Evolutionary conservation across 2,888 invertebrate species (phyloP), one percentile per base, ranked within the genome.

Genomic region (Agrenia bidenticulata): DNA sequence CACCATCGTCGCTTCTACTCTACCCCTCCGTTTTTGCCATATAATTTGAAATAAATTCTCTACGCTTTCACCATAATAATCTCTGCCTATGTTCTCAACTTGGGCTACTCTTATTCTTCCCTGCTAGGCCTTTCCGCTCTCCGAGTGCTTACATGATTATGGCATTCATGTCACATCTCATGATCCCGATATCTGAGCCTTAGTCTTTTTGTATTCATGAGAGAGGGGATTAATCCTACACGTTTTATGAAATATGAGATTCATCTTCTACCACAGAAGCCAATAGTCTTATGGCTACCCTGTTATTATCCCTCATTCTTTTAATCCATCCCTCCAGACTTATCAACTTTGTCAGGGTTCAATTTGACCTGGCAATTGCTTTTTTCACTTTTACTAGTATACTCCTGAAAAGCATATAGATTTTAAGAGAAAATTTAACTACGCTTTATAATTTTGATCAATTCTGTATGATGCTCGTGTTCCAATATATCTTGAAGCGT

Each of bases 181-280:
- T 56, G 56, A 56, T 56, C 45, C 62, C 39, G 49, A 63, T 63
- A 56, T 45, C 56, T 26, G 37, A 45, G 45, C 15, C 19, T 15
- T 15, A 24, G 45, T 45, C 2, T 17, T 27, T 58, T 41, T 7
- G 58, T 58, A 45, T 58, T 21, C 58, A 57, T 57, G 57, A 57
- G 57, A 55, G 24, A 19, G 23, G 51, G 45, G 32, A 57, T 57
- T 57, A 57, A 57, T 57, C 17, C 56, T 57, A 19, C 45, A 45
- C 58, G 58, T 58, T 49, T 58, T 58, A 58, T 58, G 58, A 58
- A 58, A 58, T 58, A 26, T 42, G 58, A 58, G 32, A 42, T 58
- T 57, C 45, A 58, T 49, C 41, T 57, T 54, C 54, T 9, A 15
- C 9, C 41, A 57, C 56, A 57, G 56, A 41, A 57, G 56, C 56